phyloP scores from a whole-genome alignment of 2,113 vertebrate species.

The Platichthys stellatus region DNA sequence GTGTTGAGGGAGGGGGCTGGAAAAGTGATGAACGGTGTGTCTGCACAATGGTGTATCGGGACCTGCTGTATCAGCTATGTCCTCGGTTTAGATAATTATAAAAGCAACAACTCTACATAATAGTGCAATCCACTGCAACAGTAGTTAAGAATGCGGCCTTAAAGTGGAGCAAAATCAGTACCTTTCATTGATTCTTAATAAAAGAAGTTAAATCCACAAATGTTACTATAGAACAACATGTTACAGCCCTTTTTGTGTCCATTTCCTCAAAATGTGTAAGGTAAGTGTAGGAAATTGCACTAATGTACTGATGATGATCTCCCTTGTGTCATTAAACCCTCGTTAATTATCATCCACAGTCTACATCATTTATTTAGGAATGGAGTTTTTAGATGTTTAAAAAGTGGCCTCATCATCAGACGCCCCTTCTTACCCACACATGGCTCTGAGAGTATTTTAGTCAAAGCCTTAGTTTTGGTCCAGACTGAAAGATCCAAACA shows the following conservation, averaged over 20 bases:
- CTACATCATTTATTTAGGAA: background rate
- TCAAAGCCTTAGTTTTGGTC: no score
- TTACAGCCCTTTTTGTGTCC: background rate
- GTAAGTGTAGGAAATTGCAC: background rate
- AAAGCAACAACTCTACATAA: conserved; percentile 16
- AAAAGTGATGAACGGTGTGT: conserved; percentile 75
- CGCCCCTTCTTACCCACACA: background rate
- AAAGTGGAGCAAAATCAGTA: conserved; percentile 3
- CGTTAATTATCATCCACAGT: no score
- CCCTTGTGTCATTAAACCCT: background rate
- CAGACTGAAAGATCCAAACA: no score
- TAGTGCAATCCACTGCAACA: conserved; percentile 6
- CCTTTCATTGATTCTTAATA: conserved; percentile 1
- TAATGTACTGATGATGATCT: background rate
- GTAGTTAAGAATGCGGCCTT: background rate
- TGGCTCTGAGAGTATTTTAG: no score
- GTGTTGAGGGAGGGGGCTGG: background rate
- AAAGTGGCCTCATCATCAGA: background rate
- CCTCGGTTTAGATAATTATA: conserved; percentile 7
- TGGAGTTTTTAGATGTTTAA: background rate
- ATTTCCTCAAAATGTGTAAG: background rate
- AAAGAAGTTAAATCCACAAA: conserved; percentile 14
- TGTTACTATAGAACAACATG: background rate
- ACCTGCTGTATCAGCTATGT: background rate
- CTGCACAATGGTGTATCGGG: conserved; percentile 9